Evolutionary conservation across 1,140 invertebrate genomes (phyloP).

Genomic region (Cataglyphis hispanica): DNA sequence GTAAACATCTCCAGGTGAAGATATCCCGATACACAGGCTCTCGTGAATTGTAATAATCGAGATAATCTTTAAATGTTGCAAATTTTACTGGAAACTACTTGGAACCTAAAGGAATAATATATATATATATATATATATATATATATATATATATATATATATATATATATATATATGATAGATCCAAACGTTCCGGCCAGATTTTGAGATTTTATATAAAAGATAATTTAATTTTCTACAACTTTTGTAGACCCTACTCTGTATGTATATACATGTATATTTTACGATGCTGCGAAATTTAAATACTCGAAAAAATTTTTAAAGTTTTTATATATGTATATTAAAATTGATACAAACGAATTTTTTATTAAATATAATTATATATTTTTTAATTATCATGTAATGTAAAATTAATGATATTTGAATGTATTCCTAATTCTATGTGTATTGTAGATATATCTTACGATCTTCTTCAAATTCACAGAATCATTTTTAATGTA

Average conservation of each 20-base stretch:
- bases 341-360: not conserved
- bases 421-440: not conserved
- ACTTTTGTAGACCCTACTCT: too few relatives aligned
- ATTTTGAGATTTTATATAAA: too few relatives aligned
- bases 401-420: not conserved
- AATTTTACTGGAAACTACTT: not conserved
- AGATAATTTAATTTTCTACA: too few relatives aligned
- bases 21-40: not conserved
- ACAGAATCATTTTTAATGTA: too few relatives aligned
- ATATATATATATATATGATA: too few relatives aligned
- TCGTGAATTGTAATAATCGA: not conserved
- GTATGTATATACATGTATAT: not conserved
- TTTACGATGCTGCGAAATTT: not conserved
- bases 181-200: too few relatives aligned
- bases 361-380: not conserved
- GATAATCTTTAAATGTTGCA: not conserved
- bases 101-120: too few relatives aligned
- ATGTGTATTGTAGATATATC: not conserved
- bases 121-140: too few relatives aligned
- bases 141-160: too few relatives aligned
- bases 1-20: slow-evolving; percentile 64
- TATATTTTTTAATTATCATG: not conserved
- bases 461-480: not conserved
- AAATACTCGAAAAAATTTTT: not conserved
- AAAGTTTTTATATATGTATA: not conserved